A percentile compares a stretch with the other conserved stretches of the same genome.
Evolutionary conservation across 1,140 invertebrate species (phyloP).

Genomic region (Coptotermes formosanus): DNA sequence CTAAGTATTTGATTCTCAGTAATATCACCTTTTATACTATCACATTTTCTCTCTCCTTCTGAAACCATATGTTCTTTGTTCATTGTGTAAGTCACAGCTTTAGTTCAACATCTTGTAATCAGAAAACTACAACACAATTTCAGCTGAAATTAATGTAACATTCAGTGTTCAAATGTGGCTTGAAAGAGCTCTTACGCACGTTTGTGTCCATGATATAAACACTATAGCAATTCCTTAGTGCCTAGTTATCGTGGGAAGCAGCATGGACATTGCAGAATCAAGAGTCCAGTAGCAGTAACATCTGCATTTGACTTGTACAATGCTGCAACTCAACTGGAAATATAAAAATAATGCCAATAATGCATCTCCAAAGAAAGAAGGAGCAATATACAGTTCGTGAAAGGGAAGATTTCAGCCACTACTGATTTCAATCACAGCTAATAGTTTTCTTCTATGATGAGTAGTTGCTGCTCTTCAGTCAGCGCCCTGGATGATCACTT

Average conservation of each 20-base stretch:
- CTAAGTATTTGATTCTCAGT: no score
- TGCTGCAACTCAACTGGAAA: neutral
- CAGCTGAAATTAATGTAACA: neutral
- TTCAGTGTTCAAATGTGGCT: neutral
- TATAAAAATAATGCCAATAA: slow-evolving; percentile 4
- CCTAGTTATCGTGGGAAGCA: slow-evolving; percentile 18
- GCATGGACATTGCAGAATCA: neutral
- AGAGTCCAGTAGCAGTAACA: slow-evolving; percentile 7
- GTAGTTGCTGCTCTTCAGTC: neutral
- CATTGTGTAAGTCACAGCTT: neutral
- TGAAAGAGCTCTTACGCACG: neutral
- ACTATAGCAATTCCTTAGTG: slow-evolving; percentile 16
- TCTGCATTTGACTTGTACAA: slow-evolving; percentile 23
- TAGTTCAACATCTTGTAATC: neutral
- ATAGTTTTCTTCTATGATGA: neutral
- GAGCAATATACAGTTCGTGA: neutral
- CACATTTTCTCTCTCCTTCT: neutral
- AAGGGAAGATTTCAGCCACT: neutral
- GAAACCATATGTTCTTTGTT: neutral
- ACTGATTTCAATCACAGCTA: slow-evolving; percentile 26
- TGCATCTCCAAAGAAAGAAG: slow-evolving; percentile 14
- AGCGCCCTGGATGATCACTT: neutral
- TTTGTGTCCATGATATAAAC: neutral
- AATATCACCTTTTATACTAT: no score
- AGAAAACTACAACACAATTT: neutral